Evolutionary conservation across 2,888 invertebrate species (phyloP).

Genomic region (Drosophila neoperkinsi): DNA sequence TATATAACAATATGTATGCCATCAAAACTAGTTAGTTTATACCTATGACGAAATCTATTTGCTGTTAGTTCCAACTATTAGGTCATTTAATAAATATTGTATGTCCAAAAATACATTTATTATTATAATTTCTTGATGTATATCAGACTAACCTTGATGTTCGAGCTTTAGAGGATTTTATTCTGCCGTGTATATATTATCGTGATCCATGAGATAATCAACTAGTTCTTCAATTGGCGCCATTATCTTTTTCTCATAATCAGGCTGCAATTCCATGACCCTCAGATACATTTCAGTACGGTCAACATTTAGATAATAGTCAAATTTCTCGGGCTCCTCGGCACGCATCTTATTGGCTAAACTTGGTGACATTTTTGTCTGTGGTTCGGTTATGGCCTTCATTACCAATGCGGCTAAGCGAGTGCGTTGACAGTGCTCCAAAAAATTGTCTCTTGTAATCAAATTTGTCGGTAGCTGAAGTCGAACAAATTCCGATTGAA

Average conservation of each 20-base stretch:
- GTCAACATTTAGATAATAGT: slow-evolving; percentile 83
- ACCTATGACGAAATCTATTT: slow-evolving; percentile 37
- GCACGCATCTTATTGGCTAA: slow-evolving; percentile 78
- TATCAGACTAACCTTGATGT: too few relatives aligned
- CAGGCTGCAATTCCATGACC: slow-evolving; percentile 81
- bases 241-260: slow-evolving; percentile 77
- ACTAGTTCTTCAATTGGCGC: slow-evolving; percentile 79
- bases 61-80: slow-evolving; percentile 33
- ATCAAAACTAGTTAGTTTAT: slow-evolving; percentile 42
- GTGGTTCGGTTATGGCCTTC: slow-evolving; percentile 83
- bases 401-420: slow-evolving; percentile 82
- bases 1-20: slow-evolving; percentile 35
- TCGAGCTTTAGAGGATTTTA: neutral
- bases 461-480: slow-evolving; percentile 44
- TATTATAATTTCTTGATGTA: neutral
- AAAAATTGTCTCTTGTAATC: slow-evolving; percentile 81
- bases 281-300: slow-evolving; percentile 83
- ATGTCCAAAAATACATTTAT: slow-evolving; percentile 2
- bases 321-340: slow-evolving; percentile 82
- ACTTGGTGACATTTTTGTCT: slow-evolving; percentile 83
- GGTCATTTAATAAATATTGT: slow-evolving; percentile 32
- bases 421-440: slow-evolving; percentile 79
- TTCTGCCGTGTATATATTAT: slow-evolving; percentile 4
- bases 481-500: slow-evolving; percentile 61
- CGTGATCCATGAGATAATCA: slow-evolving; percentile 66